Percentiles rank a stretch among this genome's conserved stretches.
Conservation (phyloP, 2,113 vertebrate species). For the Oncorhynchus keta region DNA sequence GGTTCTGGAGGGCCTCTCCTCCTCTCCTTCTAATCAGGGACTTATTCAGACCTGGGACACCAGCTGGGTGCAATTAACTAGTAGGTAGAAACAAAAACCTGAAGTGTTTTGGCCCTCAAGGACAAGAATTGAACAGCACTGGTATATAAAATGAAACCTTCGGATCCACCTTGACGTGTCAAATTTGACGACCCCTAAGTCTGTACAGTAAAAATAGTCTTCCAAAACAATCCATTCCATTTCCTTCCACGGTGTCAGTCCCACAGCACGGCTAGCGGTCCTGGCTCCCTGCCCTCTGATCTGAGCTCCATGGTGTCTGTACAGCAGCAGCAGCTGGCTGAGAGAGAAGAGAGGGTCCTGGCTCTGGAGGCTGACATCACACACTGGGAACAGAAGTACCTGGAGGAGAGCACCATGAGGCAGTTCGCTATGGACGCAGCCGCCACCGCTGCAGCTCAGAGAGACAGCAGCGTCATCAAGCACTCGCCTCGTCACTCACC, state of each 20-base stretch:
- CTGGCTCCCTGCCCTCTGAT: constrained; percentile 59
- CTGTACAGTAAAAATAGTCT: no score
- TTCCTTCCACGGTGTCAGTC: constrained; percentile 67
- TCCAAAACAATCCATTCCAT: not conserved
- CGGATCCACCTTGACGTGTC: no score
- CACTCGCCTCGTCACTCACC: constrained; percentile 90
- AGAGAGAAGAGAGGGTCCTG: constrained; percentile 90
- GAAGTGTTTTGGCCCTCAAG: no score
- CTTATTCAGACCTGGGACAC: no score
- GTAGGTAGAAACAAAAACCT: no score
- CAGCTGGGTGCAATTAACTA: no score
- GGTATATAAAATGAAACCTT: no score
- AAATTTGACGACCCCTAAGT: no score
- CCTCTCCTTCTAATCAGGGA: no score
- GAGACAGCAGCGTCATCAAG: constrained; percentile 96
- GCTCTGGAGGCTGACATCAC: constrained; percentile 97
- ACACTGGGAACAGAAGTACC: constrained; percentile 97
- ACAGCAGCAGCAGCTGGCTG: constrained; percentile 87
- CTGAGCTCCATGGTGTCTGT: constrained; percentile 66
- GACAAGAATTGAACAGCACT: no score
- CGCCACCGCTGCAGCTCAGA: constrained; percentile 90
- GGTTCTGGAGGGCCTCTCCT: no score
- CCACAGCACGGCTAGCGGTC: not conserved
- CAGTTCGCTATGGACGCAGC: constrained; percentile 98
- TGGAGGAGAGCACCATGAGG: constrained; percentile 96